Base-by-base conservation (phyloP, 2,113 vertebrate species). In the Perccottus glenii region DNA sequence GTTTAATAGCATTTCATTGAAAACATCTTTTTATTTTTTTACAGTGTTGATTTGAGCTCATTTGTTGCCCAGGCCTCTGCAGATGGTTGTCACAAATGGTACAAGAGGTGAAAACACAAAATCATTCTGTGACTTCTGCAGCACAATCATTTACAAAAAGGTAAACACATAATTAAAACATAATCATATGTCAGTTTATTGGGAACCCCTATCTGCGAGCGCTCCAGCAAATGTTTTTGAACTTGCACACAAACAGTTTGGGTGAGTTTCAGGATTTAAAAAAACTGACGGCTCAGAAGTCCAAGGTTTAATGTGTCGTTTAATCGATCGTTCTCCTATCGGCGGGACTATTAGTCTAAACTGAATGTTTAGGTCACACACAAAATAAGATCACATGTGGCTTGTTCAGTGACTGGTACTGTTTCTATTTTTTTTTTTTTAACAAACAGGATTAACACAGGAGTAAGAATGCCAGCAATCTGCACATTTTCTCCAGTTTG, bases 371-470 rank as follows among this genome's bases (percentile, higher is more conserved):
- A 62, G 27, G 14, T 46, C 43, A 46, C 60, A 70, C 82, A 48
- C 47, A 64, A 12, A 49, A 70, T 75, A 64, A 45, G 67, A 84
- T 80, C 78, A 70, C 19, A 45, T 11, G 55, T 9, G 0, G 33
- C 52, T 59, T 44, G 48, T 63, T 55, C 81, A 50, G 67, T 66
- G 75, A 56, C 75, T 81, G 81, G 82, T 78, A 80, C 82, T 50
- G 70, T 57, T 48, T 50, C 64, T 38, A 61, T n/a, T 43, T 19
- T 75, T 64, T n/a, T 43, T 19, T 75, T 64, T 33, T 70, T 64
- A 76, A 67, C 68, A 82, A 85, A 80, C 50, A 62, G 81, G 75
- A 86, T 85, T 82, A 86, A 58, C 63, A 38, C 51, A 11, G n/a
- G 38, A n/a, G 45, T 70, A 49, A 11, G 51, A 56, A 35, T 44